Evolutionary conservation across 2,113 vertebrate genomes (phyloP).

Genomic region (Antechinus flavipes): DNA sequence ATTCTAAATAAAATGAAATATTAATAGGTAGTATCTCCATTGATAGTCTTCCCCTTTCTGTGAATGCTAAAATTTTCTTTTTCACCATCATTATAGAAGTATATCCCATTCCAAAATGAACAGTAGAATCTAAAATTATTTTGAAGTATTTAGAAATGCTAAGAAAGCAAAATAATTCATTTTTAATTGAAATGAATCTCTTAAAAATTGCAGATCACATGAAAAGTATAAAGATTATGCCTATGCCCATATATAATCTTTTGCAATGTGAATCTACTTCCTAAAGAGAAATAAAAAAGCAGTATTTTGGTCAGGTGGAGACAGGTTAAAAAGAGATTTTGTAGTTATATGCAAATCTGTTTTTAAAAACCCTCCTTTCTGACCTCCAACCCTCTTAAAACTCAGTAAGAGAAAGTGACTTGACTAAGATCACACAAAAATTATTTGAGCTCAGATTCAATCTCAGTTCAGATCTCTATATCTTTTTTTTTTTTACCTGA

Average conservation of each 20-base stretch:
- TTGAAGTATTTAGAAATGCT: neutral
- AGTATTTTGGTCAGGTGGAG: neutral
- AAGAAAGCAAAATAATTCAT: neutral
- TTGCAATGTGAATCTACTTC: neutral
- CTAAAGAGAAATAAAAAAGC: neutral
- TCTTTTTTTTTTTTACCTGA: neutral
- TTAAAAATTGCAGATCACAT: neutral
- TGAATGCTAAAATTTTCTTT: neutral
- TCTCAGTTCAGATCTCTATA: neutral
- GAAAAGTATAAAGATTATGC: neutral
- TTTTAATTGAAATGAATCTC: neutral
- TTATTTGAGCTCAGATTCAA: neutral
- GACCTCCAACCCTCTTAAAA: neutral
- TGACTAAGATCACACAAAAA: neutral
- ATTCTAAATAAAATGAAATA: neutral
- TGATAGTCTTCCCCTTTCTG: neutral
- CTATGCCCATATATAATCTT: fast-evolving
- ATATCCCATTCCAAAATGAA: neutral
- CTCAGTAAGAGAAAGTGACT: neutral
- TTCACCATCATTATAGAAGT: neutral
- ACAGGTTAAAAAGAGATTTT: neutral
- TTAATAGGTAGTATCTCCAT: neutral
- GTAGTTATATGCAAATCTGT: neutral
- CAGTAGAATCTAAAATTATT: neutral
- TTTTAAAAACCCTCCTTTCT: neutral